Base-by-base conservation (phyloP, 2,797 vertebrate species). In the Salarias fasciatus region DNA sequence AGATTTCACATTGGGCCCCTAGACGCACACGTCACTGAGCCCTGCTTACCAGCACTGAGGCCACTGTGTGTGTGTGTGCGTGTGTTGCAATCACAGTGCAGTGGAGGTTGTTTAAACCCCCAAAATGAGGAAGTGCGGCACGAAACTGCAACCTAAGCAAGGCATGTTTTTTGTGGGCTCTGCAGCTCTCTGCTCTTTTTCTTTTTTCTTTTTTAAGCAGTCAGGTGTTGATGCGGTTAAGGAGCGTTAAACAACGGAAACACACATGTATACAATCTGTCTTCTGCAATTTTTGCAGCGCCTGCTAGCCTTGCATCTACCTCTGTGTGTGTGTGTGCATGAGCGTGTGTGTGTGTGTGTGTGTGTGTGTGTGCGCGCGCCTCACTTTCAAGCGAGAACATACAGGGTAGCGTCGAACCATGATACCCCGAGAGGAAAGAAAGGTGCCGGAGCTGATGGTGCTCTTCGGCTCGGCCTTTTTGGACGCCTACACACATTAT, bases 401-500 rank as follows among this genome's bases (percentile, higher is more conserved):
- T 30, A 41, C 6, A 47, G 36, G 69, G 52, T 70, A 46, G 30
- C 61, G 62, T 57, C 24, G 67, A 78, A 58, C 57, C 59, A 0
- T 38, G 51, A 65, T 54, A 55, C 11, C 41, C 15, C 7, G 14
- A 43, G 68, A 86, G 75, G 75, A 80, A 79, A 75, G 42, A 65
- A 59, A 75, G 80, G 80, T 79, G 76, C 70, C 14, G 10, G 54
- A 6, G 29, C 52, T 60, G 71, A 67, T 47, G 65, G 88, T 85
- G 83, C 87, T 92, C 94, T 92, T 91, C 89, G 86, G 91, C 91
- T 92, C 90, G 90, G 92, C 93, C 92, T 95, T 95, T 83, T 58
- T 91, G 88, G 88, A 91, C 93, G 89, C 95, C 95, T 91, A 94
- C 95, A 81, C 89, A 92, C 94, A 94, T 95, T 94, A 93, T 94